Base-by-base conservation (phyloP, 1,140 invertebrate genomes). In the Brachionus rubens region DNA sequence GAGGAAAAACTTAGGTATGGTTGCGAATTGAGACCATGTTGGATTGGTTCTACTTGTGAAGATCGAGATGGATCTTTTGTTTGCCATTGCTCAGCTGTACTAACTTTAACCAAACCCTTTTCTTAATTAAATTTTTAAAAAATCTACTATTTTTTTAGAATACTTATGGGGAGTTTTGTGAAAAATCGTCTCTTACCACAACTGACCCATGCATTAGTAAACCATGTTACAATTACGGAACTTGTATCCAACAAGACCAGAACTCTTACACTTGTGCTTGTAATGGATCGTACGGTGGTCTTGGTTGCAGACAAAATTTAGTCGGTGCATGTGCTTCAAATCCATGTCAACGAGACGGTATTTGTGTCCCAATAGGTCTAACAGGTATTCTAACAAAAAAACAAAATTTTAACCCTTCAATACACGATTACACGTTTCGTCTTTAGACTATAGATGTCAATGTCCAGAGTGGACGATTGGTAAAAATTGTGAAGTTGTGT, bases 351-450 rank as follows among this genome's bases (percentile, higher is more conserved):
- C 54, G 68, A 50, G 48, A 67, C 40, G 75, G 78, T 1, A 76
- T 50, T 10, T 79, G 78, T 68, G 36, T 76, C 54, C 78, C 65
- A 19, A 80, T 79, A 1, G 79, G 80, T 9, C 62, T 75, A 0
- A 72, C 68, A 26, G 79, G 78, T 59, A 50, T 21, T n/a, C n/a
- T n/a, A n/a, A n/a, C n/a, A 36, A 72, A 72, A 36, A 59, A 12
- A 6, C 30, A 40, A 65, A 65, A 26, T 19, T 46, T 14, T 16
- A 7, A 7, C 3, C 21, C 19, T 33, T 21, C 3, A 6, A 56
- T 6, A 56, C 3, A 3, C 16, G 2, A 9, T 28, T 9, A 7
- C 10, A 65, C 36, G 7, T 7, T 46, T 12, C 6, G 6, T 16
- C 21, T 16, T 28, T 16, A 72, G 68, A 72, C 50, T 72, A 72